Base-by-base conservation (phyloP, 92 coral and sea anemone genomes). In the Epizoanthus rinbou region DNA sequence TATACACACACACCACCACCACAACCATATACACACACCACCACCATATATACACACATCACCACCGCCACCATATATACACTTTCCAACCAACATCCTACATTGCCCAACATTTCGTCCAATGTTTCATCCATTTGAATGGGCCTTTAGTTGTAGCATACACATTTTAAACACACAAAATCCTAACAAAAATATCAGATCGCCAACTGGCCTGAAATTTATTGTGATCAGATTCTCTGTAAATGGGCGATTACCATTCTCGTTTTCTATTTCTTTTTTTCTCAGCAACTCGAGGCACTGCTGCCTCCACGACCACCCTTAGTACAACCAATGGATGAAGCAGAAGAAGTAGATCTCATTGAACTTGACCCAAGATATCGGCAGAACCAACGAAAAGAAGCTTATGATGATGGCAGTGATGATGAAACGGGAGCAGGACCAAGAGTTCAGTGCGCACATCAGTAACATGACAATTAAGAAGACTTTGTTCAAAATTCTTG, bases 391-490 rank as follows among this genome's bases (percentile, higher is more conserved):
- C 85, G 98, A 83, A 91, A 91, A 75, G 96, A 91, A 60, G 98
- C 93, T 3, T 95, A 90, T 83, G 96, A 94, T 10, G 93, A 90
- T 21, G 98, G 91, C 62, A 94, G 98, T 31, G 98, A 95, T 54
- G 98, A 95, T 14, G 98, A 95, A 43, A 72, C 87, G 50, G 90
- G 90, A 6, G 92, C 87, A 43, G 98, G 98, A 10, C 98, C 98
- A n/a, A 87, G 86, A 47, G 98, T 95, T 10, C 98, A 91, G 76
- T 95, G 98, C 80, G 98, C 98, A 25, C 98, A 95, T 64, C 98
- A 95, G 68, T 95, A 87, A 86, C 56, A 23, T 13, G 39, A 43
- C 8, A 28, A 52, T 53, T 17, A n/a, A 17, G 76, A 78, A 35
- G 73, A 54, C 75, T 63, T 14, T 18, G 25, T 28, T 53, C 33